Evolutionary conservation across 2,797 vertebrate genomes (phyloP).

Genomic region (Chelon labrosus): DNA sequence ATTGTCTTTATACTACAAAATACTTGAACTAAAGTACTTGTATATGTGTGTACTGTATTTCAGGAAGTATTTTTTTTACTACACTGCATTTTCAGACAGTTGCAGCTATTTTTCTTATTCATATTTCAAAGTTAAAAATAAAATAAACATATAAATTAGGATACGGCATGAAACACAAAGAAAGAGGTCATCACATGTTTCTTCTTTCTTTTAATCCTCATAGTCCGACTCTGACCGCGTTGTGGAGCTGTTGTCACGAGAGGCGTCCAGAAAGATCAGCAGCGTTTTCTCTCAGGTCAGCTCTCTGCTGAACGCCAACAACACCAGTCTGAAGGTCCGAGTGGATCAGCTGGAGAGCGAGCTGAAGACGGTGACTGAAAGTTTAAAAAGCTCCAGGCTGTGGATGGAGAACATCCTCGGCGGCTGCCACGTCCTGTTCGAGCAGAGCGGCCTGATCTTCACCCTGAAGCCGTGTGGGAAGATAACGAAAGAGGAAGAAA

Average conservation of each 20-base stretch:
- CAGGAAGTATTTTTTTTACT: too few species aligned
- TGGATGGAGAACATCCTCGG: constrained; percentile 72
- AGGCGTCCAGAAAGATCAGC: constrained; percentile 71
- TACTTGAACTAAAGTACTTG: too few species aligned
- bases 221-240: constrained; percentile 44
- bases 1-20: too few species aligned
- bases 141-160: too few species aligned
- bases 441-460: constrained; percentile 61
- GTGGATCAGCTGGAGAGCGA: constrained; percentile 55
- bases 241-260: constrained; percentile 46
- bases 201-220: neutral
- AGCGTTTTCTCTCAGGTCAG: constrained; percentile 64
- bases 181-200: neutral
- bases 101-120: too few species aligned
- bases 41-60: too few species aligned
- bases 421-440: constrained; percentile 68
- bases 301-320: constrained; percentile 46
- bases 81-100: too few species aligned
- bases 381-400: constrained; percentile 39
- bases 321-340: constrained; percentile 30
- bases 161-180: too few species aligned
- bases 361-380: constrained; percentile 19
- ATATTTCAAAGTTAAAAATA: too few species aligned
- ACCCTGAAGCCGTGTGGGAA: constrained; percentile 59
- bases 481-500: constrained; percentile 15